These are phyloP conservation scores for Trichogramma dendrolimi DNA, from an alignment of 2,888 invertebrate genomes.

Conservation along the genomic window DNA sequence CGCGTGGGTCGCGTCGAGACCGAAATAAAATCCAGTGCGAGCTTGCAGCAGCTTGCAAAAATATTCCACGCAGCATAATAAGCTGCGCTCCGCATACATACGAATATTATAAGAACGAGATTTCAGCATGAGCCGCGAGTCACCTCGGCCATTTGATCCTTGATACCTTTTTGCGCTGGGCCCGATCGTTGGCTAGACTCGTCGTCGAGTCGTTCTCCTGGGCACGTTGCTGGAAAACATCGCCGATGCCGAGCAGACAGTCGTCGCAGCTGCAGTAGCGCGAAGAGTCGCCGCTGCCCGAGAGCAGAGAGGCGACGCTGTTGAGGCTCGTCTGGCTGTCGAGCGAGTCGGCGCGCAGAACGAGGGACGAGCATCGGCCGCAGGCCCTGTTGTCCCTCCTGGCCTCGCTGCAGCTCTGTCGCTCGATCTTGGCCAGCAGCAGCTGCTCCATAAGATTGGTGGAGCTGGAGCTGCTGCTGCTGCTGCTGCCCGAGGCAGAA, in stretches of 20 bases:
- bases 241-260: conserved; percentile 76
- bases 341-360: conserved; percentile 69
- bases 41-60: too few species aligned
- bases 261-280: conserved; percentile 76
- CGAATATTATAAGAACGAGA: too few species aligned
- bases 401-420: conserved; percentile 53
- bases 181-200: conserved; percentile 6
- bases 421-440: conserved; percentile 78
- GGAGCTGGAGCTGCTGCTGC: conserved; percentile 9
- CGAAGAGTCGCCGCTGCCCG: conserved; percentile 66
- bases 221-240: conserved; percentile 57
- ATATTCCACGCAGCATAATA: too few species aligned
- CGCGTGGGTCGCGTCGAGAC: too few species aligned
- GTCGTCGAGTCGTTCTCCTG: conserved; percentile 10
- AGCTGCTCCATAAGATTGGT: conserved; percentile 66
- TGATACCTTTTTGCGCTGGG: conserved; percentile 49
- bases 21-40: too few species aligned
- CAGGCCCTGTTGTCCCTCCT: conserved; percentile 14
- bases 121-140: too few species aligned
- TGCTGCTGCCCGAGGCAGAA: too few species aligned
- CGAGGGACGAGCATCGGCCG: conserved; percentile 33
- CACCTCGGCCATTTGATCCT: neutral
- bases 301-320: conserved; percentile 60
- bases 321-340: conserved; percentile 64
- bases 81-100: too few species aligned